phyloP scores from a whole-genome alignment of 2,888 invertebrate species.

The Beris morrisii region DNA sequence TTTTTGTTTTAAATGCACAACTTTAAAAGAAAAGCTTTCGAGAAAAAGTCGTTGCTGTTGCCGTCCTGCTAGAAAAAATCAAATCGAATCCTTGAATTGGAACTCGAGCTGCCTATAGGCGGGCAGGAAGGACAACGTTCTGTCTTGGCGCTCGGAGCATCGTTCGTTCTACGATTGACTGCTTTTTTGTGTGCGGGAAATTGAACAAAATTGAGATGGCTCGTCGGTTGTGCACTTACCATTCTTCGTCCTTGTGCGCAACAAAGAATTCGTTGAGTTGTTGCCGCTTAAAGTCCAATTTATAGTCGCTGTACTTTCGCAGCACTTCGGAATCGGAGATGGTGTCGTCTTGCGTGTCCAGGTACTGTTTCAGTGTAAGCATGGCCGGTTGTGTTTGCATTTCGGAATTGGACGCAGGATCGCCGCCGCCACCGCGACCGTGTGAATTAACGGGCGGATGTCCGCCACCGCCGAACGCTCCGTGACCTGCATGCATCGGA shows the following conservation, averaged over 20 bases:
- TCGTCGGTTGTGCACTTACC: conserved; percentile 66
- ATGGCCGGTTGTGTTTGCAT: conserved; percentile 85
- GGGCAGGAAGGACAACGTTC: too few species aligned
- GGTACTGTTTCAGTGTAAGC: conserved; percentile 96
- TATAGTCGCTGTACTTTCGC: conserved; percentile 97
- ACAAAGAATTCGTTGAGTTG: conserved; percentile 98
- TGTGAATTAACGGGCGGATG: conserved; percentile 42
- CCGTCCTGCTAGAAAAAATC: too few species aligned
- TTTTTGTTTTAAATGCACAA: not conserved
- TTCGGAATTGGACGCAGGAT: conserved; percentile 48
- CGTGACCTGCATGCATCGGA: conserved; percentile 50
- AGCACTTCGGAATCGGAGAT: conserved; percentile 97
- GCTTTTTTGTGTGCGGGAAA: too few species aligned
- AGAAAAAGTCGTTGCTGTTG: too few species aligned
- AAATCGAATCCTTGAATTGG: too few species aligned
- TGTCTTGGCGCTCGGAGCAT: too few species aligned
- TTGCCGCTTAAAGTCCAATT: conserved; percentile 92
- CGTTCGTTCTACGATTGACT: too few species aligned
- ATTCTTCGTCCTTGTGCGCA: conserved; percentile 99
- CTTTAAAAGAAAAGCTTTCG: too few species aligned
- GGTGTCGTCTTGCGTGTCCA: conserved; percentile 94
- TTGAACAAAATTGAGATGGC: not conserved
- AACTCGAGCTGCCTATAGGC: too few species aligned
- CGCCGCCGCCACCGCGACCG: conserved; percentile 34
- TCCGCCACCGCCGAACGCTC: conserved; percentile 46